Evolutionary conservation across 2,888 invertebrate species (phyloP), one percentile per base, ranked within the genome.

Genomic region (Mimachlamys varia): DNA sequence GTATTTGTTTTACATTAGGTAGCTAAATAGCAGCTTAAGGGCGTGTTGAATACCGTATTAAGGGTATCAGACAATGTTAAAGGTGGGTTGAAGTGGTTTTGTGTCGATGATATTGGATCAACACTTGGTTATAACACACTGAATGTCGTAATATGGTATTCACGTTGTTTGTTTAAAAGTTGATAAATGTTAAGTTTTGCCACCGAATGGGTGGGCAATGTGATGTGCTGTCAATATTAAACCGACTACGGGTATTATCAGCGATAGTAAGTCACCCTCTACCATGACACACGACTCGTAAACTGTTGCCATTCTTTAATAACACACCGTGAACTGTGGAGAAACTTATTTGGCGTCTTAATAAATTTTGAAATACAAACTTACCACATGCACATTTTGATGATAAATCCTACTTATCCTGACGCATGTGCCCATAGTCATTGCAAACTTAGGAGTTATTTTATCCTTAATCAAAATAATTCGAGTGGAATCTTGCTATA

Each of bases 281-380:
- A 27, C 76, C 27, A 76, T 76, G 76, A 76, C 76, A 76, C 27
- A 76, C 33, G 13, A 12, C 76, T 76, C 76, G 76, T 76, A 76
- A 76, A 76, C 76, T 76, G 33, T 76, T 33, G 33, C 76, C 12
- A 33, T 76, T 76, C 76, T 76, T 76, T 76, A 76, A 76, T 76
- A 76, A 76, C 76, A 76, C 76, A 76, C 27, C 76, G 76, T 76
- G 76, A 76, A 76, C 76, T 76, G 76, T 27, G 76, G 89, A 88
- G 90, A 91, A 89, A 90, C 90, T 89, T 90, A 91, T 90, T 88
- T 89, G 37, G 62, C 58, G 88, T 90, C 90, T 91, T 91, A 89
- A 91, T 91, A 91, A 91, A 90, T 89, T 88, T 76, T 89, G 87
- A 89, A 89, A 90, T 88, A 87, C 76, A 90, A 89, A 90, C 90